Percentiles rank a stretch among this genome's conserved stretches.
phyloP scores from a whole-genome alignment of 2,113 vertebrate species.

The Bucco capensis region DNA sequence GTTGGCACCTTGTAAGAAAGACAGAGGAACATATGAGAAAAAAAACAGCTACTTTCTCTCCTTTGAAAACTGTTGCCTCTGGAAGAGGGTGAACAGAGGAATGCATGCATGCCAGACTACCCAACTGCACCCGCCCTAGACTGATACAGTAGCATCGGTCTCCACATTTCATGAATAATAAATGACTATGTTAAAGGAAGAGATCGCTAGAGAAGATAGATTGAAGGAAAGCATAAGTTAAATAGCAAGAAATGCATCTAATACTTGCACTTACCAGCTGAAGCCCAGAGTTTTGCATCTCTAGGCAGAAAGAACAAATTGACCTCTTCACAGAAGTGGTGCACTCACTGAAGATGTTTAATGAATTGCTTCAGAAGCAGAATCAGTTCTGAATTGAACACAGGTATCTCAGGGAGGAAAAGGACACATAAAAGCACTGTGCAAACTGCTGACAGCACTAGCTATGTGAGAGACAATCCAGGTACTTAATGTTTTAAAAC shows the following conservation, averaged over 20 bases:
- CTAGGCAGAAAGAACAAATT: constrained; percentile 56
- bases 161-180: constrained; percentile 4
- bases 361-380: constrained; percentile 59
- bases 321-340: constrained; percentile 52
- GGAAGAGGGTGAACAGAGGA: background rate
- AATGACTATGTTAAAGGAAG: background rate
- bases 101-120: background rate
- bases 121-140: background rate
- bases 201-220: background rate
- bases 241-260: background rate
- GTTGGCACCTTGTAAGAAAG: background rate
- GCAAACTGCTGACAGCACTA: constrained; percentile 53
- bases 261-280: background rate
- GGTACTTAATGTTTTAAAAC: constrained; percentile 50
- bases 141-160: background rate
- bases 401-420: constrained; percentile 22
- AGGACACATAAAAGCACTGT: constrained; percentile 32
- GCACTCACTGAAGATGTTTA: constrained; percentile 27
- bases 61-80: background rate
- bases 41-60: background rate
- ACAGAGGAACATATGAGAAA: background rate
- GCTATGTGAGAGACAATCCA: constrained; percentile 50
- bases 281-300: constrained; percentile 23
- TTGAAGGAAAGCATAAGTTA: background rate
- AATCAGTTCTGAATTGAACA: constrained; percentile 40